Base-by-base conservation (phyloP, 2,797 vertebrate genomes). In the Orientallactaga sibirica region DNA sequence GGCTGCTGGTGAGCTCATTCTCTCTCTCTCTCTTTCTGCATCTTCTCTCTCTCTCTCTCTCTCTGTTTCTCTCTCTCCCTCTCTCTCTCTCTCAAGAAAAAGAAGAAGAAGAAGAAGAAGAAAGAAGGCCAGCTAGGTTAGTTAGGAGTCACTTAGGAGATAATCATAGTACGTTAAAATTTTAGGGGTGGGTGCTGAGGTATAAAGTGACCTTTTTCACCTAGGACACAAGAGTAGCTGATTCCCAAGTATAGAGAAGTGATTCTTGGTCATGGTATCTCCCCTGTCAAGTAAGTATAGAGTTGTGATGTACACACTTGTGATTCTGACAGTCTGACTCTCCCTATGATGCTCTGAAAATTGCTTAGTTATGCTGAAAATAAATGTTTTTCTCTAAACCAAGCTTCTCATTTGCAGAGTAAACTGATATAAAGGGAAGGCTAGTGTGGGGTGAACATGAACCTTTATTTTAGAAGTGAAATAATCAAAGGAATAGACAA, bases 131-230 rank as follows among this genome's bases (percentile, higher is more conserved):
- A 92, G 22, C 55, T 90, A 70, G 48, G 66, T 52, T 48, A 94
- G 86, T 75, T n/a, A 85, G 48, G 62, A 81, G 55, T 95, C 93
- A 62, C 4, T 83, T 79, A 94, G 84, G 91, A 97, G 74, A 84
- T 55, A 74, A 73, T 90, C 80, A 48, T 66, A 91, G 37, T 67
- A 48, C 33, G 0, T 20, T 86, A 83, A 78, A 84, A 19, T 81
- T 92, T 77, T 37, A 85, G 25, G 18, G 14, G 5, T n/a, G 18
- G 25, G 14, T 58, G 90, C 27, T 74, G 48, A 58, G n/a, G 7
- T 33, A 22, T 2, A 48, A 64, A 41, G 43, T 27, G n/a, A 1
- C 14, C 14, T 76, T 52, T 76, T 55, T 11, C 15, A 29, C 27
- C 43, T 19, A 18, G 12, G 27, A 16, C 8, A n/a, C 48, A 70